Base-by-base conservation (phyloP, 1,140 invertebrate species). In the Phortica variegata region DNA sequence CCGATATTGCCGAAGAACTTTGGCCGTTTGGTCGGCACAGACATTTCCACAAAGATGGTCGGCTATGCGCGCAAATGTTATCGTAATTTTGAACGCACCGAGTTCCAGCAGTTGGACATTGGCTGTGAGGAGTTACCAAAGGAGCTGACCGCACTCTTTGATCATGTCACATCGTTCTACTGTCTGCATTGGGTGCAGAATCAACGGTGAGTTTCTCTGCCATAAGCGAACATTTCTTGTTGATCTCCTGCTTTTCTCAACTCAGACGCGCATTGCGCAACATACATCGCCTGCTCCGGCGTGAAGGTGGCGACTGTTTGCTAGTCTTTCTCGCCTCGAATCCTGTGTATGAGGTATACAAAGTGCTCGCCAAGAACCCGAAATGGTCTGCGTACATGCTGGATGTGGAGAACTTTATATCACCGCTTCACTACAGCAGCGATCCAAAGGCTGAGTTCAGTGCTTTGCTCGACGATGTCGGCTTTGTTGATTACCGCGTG, bases 151-250 rank as follows among this genome's bases (percentile, higher is more conserved):
- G 80, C 74, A n/a, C 69, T 74, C 21, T 90, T 87, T 55, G 80
- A 87, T 50, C 87, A 90, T 59, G 82, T 84, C 1, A 84, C 89
- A 40, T 91, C 89, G 0, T 90, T 91, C 58, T 90, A 90, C 62
- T 88, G 89, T 52, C 76, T 92, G 1, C 89, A 92, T 56, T 93
- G 89, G 89, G 84, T 90, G 21, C 82, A 84, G 48, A 81, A 90
- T 60, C 83, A 88, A 57, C 81, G 80, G 82, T 89, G 80, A 78
- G 81, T 63, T n/a, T n/a, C n/a, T n/a, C n/a, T n/a, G n/a, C n/a
- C n/a, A n/a, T n/a, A n/a, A n/a, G n/a, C n/a, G n/a, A n/a, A n/a
- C 73, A 45, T 31, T 43, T 43, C 7, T 44, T 39, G 5, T 26
- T 26, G 23, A 26, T 5, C 23, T 26, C n/a, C n/a, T n/a, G n/a